Evolutionary conservation across 1,140 invertebrate genomes (phyloP), one percentile per base, ranked within the genome.

Genomic region (Sinella curviseta): DNA sequence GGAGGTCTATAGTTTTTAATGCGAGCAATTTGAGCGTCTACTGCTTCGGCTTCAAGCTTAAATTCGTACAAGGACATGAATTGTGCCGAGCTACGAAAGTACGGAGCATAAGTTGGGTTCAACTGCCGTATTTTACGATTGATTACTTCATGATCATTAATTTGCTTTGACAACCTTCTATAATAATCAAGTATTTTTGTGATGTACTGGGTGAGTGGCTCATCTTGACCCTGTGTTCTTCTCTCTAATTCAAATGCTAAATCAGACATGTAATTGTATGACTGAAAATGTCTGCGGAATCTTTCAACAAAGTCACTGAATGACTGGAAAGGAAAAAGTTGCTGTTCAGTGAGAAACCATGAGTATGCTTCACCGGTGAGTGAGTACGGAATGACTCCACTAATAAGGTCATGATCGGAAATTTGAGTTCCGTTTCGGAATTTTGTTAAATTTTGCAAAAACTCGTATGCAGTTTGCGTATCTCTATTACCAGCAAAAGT

Each of bases 381-480:
- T 36, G 78, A 70, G 31, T 79, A 39, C 16, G 77, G 80, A 35
- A 81, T 39, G 0, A 77, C 77, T 1, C 55, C 36, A 26, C 8
- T 16, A 1, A 81, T n/a, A 30, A 79, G 54, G 17, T 14, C 75
- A 30, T 33, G 8, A 31, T 70, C 75, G 4, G 77, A 39, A 55
- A 70, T 79, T 20, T 73, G 74, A 0, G 76, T 60, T 0, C 36
- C 65, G 1, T 20, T 4, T 39, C 70, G 26, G 24, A 78, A 81
- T 48, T 81, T 81, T 30, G 77, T 36, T 14, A 81, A 30, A 73
- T 81, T 78, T 17, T 79, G 34, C 30, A 81, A 28, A 73, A 79
- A 81, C 30, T 81, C 80, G 60, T 54, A 81, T 0, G 80, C 74
- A 0, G 26, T 77, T 77, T 4, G 33, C 39, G 20, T 1, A 24